phyloP scores from a whole-genome alignment of 2,113 vertebrate genomes.

The Silurus meridionalis region DNA sequence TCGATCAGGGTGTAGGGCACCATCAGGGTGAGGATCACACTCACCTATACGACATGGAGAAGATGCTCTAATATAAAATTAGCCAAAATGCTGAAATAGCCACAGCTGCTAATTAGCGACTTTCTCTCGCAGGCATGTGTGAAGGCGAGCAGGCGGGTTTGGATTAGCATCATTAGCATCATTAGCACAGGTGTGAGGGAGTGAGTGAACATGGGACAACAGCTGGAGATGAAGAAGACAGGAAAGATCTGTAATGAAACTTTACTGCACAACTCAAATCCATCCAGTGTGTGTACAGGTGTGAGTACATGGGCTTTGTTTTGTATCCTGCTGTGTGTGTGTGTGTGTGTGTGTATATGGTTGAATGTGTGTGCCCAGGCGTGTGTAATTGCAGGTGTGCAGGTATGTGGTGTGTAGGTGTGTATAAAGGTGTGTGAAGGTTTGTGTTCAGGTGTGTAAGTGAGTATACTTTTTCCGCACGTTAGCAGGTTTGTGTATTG shows the following conservation, averaged over 20 bases:
- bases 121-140: not conserved
- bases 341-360: not conserved
- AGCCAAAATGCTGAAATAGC: not conserved
- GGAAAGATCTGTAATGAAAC: not conserved
- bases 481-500: not conserved
- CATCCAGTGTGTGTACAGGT: not conserved
- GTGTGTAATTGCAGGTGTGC: not conserved
- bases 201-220: not conserved
- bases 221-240: not conserved
- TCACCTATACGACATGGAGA: conserved; percentile 76
- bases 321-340: not conserved
- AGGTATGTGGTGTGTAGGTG: not conserved
- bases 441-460: not conserved
- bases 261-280: not conserved
- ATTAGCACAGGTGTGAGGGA: not conserved
- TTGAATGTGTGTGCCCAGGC: not conserved
- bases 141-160: not conserved
- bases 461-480: not conserved
- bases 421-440: too few species aligned
- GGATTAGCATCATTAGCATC: not conserved
- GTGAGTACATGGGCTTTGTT: too few species aligned
- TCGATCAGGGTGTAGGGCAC: conserved; percentile 91
- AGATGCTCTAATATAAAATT: conserved; percentile 18
- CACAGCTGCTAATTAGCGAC: not conserved
- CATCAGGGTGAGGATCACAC: conserved; percentile 93